Conservation (phyloP, 92 coral and sea anemone species). For the Parazoanthus atlanticus region DNA sequence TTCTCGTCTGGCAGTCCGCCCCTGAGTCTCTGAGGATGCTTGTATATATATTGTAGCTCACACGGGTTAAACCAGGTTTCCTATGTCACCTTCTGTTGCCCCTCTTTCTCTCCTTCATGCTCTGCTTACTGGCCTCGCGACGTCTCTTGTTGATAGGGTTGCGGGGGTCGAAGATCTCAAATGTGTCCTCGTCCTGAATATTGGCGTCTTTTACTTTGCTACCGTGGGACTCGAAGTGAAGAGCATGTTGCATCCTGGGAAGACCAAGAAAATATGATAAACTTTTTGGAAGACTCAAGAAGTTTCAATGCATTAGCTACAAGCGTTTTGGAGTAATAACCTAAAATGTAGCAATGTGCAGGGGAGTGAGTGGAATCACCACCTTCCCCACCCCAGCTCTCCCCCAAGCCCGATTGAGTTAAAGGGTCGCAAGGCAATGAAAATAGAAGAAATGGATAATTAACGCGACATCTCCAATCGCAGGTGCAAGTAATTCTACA, state of each 20-base stretch:
- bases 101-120: conserved; percentile 70
- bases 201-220: conserved; percentile 82
- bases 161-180: conserved; percentile 95
- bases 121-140: conserved; percentile 88
- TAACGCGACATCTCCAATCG: too few species aligned
- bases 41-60: neutral
- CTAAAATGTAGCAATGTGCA: too few species aligned
- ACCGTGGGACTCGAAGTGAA: conserved; percentile 74
- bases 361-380: too few species aligned
- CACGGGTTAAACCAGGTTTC: neutral
- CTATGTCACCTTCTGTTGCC: conserved; percentile 37
- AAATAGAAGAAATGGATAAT: too few species aligned
- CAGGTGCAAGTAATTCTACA: too few species aligned
- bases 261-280: neutral
- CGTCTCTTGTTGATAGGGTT: conserved; percentile 95
- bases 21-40: neutral
- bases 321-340: too few species aligned
- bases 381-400: too few species aligned
- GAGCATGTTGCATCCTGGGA: conserved; percentile 86
- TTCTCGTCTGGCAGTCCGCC: neutral
- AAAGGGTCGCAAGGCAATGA: too few species aligned
- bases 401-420: too few species aligned
- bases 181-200: conserved; percentile 87
- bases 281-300: too few species aligned
- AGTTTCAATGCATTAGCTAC: neutral